A percentile compares a stretch with the other conserved stretches of the same genome.
Conservation (phyloP, 2,113 vertebrate genomes). For the Sprattus sprattus region DNA sequence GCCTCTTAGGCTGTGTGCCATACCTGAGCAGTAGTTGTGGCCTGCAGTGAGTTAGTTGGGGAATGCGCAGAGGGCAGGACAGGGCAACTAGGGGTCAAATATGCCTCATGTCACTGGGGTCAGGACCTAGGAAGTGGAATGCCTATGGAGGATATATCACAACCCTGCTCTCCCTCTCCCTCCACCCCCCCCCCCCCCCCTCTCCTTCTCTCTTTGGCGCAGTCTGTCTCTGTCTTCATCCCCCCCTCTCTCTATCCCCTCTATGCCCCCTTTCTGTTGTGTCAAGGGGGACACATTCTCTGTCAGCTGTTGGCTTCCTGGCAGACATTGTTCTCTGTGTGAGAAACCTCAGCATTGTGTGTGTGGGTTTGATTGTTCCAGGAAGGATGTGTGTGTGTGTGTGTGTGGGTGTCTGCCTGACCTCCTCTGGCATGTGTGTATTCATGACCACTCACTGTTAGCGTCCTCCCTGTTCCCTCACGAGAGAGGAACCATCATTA, state of each 20-base stretch:
- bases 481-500: not conserved
- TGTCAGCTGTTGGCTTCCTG: slow-evolving; percentile 15
- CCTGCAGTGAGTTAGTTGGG: not conserved
- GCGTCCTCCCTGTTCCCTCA: not conserved
- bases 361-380: not conserved
- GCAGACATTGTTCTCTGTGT: not conserved
- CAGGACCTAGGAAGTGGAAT: slow-evolving; percentile 41
- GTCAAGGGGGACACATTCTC: not conserved
- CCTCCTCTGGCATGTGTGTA: not conserved
- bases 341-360: not conserved
- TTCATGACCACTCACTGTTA: no score
- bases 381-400: slow-evolving; percentile 18
- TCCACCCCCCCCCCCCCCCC: not conserved
- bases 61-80: not conserved
- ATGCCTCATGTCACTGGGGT: slow-evolving; percentile 31
- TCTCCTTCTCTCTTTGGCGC: not conserved
- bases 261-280: not conserved
- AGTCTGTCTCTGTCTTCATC: not conserved
- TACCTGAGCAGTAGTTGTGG: not conserved
- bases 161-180: not conserved
- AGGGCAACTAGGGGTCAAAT: slow-evolving; percentile 24
- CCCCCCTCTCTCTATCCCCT: not conserved
- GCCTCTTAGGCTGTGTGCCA: not conserved
- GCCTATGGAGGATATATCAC: slow-evolving; percentile 9
- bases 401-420: not conserved